A percentile compares a stretch with the other conserved stretches of the same genome.
phyloP scores from a whole-genome alignment of 2,888 invertebrate species.

The Kuschelorhynchus macadamiae region DNA sequence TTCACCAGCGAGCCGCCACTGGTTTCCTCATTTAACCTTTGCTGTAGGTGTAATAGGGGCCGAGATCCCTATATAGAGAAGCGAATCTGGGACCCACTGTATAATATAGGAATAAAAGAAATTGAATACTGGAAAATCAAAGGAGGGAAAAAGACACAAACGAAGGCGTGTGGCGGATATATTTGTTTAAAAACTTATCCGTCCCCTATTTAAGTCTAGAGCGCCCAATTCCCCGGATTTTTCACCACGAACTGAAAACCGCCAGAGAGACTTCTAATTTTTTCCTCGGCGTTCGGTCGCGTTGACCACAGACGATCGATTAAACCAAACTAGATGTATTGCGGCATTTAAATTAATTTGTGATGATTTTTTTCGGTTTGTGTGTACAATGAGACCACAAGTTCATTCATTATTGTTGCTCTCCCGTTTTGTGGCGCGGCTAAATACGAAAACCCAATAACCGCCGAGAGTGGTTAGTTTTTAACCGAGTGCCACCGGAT shows the following conservation, averaged over 20 bases:
- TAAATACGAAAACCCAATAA: constrained; percentile 37
- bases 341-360: constrained; percentile 48
- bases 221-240: constrained; percentile 1
- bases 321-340: constrained; percentile 43
- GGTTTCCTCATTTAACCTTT: no score
- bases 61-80: no score
- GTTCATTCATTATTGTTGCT: constrained; percentile 45
- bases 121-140: no score
- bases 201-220: not conserved
- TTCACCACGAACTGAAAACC: constrained; percentile 5
- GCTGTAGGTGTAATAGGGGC: no score
- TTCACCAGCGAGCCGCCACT: no score
- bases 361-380: constrained; percentile 44
- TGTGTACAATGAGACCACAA: constrained; percentile 48
- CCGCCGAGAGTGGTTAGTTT: constrained; percentile 30
- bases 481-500: constrained; percentile 29
- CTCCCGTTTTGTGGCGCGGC: constrained; percentile 31
- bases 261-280: constrained; percentile 24
- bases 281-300: constrained; percentile 25
- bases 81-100: no score
- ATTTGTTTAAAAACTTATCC: no score
- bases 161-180: no score
- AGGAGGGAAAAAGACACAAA: no score
- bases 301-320: constrained; percentile 40
- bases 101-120: no score